Percentiles rank a stretch among this genome's conserved stretches.
These are phyloP conservation scores for Pachliopta kotzebuea DNA, from an alignment of 2,888 invertebrate genomes.

Conservation along the genomic window DNA sequence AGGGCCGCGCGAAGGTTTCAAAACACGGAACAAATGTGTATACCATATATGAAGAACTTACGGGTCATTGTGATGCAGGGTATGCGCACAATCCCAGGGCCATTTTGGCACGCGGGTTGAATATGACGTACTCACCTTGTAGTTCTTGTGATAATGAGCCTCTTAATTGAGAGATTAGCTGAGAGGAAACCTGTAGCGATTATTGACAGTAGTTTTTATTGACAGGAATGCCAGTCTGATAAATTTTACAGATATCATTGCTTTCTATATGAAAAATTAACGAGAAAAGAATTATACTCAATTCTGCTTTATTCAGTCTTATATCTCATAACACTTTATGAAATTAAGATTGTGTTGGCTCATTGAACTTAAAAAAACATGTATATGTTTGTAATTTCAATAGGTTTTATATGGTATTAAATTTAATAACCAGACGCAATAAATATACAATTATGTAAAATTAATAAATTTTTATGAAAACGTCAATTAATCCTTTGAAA, in stretches of 20 bases:
- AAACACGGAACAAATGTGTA: slow-evolving; percentile 19
- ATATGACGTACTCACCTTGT: slow-evolving; percentile 37
- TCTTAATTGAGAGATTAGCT: slow-evolving; percentile 32
- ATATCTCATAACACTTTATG: no score
- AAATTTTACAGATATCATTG: neutral
- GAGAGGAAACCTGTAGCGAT: slow-evolving; percentile 20
- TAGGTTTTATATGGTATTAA: no score
- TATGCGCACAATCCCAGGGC: slow-evolving; percentile 18
- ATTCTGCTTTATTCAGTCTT: no score
- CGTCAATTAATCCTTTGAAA: no score
- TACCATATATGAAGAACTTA: slow-evolving; percentile 4
- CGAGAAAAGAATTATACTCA: no score
- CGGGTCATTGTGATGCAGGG: slow-evolving; percentile 20
- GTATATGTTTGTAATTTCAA: no score
- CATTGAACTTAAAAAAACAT: no score
- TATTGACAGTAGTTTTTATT: slow-evolving; percentile 1
- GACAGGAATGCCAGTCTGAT: neutral
- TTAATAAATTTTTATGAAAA: no score
- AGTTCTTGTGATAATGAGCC: slow-evolving; percentile 36
- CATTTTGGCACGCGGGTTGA: slow-evolving; percentile 32
- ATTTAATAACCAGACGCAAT: no score
- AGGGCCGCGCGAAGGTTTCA: slow-evolving; percentile 12
- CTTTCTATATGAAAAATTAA: no score
- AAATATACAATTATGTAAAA: no score
- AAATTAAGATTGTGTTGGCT: no score